Conservation (phyloP, 2,797 vertebrate genomes). For the Rhadinocentrus ornatus region DNA sequence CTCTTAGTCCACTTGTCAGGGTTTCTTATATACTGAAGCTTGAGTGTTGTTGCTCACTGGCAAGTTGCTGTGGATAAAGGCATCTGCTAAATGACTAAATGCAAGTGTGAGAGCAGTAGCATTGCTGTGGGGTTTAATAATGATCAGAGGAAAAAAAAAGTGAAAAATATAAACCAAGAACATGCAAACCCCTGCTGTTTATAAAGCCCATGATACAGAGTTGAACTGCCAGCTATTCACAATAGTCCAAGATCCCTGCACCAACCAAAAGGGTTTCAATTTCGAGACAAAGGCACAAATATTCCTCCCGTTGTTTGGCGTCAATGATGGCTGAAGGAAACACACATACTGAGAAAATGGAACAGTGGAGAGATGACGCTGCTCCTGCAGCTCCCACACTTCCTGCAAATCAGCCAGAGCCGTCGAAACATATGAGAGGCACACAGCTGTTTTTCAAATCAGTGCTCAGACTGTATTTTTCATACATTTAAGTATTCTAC, state of each 20-base stretch:
- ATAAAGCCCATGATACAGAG: not conserved
- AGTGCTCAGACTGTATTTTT: not conserved
- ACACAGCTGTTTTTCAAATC: not conserved
- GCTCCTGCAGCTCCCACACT: not conserved
- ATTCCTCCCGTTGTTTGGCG: not conserved
- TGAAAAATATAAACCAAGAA: conserved; percentile 10
- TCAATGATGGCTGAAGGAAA: not conserved
- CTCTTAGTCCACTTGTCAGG: not conserved
- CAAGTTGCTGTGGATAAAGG: not conserved
- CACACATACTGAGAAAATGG: not conserved
- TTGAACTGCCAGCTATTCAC: not conserved
- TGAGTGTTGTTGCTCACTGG: not conserved
- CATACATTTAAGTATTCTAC: not conserved
- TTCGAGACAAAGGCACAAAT: not conserved
- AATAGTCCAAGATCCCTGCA: not conserved
- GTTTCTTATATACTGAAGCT: not conserved
- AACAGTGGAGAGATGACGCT: not conserved
- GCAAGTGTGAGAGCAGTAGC: not conserved
- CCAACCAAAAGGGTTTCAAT: not conserved
- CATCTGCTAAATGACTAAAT: not conserved
- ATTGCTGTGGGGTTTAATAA: not conserved
- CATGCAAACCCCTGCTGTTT: not conserved
- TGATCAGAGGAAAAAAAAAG: not conserved
- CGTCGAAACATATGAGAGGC: not conserved
- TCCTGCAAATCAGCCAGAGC: not conserved